Evolutionary conservation across 92 coral and sea anemone genomes (phyloP).

Genomic region (Muricea muricata): DNA sequence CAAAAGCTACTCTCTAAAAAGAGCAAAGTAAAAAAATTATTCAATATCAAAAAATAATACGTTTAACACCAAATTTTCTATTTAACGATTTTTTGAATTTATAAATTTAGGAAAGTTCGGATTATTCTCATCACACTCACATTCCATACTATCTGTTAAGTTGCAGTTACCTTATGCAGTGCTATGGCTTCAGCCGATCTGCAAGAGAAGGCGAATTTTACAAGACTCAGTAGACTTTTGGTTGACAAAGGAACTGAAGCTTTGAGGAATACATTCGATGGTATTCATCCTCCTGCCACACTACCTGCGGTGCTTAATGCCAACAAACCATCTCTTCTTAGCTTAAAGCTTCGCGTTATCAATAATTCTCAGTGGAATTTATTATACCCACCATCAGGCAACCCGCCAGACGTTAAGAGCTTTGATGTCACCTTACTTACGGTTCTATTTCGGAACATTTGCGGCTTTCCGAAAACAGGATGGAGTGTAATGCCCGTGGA

Average conservation of each 20-base stretch:
- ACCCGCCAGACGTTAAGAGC: not conserved
- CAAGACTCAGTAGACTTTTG: constrained; percentile 1
- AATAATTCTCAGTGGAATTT: not conserved
- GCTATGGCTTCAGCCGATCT: not conserved
- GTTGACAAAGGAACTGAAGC: constrained; percentile 5
- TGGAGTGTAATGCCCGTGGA: not conserved
- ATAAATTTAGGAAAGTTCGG: too few species aligned
- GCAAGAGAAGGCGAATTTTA: not conserved
- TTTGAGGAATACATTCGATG: not conserved
- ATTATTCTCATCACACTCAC: too few species aligned
- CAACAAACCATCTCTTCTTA: not conserved
- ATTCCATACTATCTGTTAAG: too few species aligned
- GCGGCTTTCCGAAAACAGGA: not conserved
- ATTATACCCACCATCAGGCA: not conserved
- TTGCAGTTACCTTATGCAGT: not conserved
- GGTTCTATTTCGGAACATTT: not conserved
- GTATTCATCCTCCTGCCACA: not conserved
- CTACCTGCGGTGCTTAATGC: not conserved
- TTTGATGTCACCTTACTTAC: not conserved
- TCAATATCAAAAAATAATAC: too few species aligned
- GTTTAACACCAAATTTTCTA: too few species aligned
- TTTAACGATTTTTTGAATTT: too few species aligned
- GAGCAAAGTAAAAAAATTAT: too few species aligned
- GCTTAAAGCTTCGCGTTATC: not conserved
- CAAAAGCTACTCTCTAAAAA: too few species aligned